Evolutionary conservation across 1,140 invertebrate genomes (phyloP).

Genomic region (Neotoxoptera formosana): DNA sequence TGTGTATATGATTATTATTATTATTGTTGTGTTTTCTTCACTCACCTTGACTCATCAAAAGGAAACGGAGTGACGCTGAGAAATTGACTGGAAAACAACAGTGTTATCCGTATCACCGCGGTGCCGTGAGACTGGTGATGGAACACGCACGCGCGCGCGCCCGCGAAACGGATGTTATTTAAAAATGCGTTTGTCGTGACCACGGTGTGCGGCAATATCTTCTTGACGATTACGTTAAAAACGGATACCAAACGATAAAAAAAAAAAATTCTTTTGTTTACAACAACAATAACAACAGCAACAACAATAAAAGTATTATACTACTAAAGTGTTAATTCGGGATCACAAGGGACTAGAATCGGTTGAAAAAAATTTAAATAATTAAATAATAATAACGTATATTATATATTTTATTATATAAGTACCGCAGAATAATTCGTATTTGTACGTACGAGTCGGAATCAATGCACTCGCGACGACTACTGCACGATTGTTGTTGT

Average conservation of each 20-base stretch:
- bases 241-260: background rate
- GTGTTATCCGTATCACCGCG: background rate
- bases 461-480: background rate
- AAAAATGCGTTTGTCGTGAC: background rate
- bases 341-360: constrained; percentile 56
- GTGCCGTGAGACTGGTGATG: background rate
- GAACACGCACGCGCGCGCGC: background rate
- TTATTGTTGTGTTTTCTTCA: constrained; percentile 32
- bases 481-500: background rate
- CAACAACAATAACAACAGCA: constrained; percentile 1
- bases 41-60: constrained; percentile 58
- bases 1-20: constrained; percentile 10
- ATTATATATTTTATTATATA: background rate
- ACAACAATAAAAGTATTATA: constrained; percentile 22
- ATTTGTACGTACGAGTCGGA: background rate
- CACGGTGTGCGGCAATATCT: background rate
- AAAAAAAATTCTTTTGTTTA: background rate
- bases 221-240: constrained; percentile 6
- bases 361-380: background rate
- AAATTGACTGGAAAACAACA: constrained; percentile 8
- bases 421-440: constrained; percentile 29
- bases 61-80: constrained; percentile 36
- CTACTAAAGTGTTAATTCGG: constrained; percentile 26
- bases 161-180: constrained; percentile 9
- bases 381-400: constrained; percentile 4